Evolutionary conservation across 92 coral and sea anemone genomes (phyloP).

Genomic region (Epizoanthus illoricatus): DNA sequence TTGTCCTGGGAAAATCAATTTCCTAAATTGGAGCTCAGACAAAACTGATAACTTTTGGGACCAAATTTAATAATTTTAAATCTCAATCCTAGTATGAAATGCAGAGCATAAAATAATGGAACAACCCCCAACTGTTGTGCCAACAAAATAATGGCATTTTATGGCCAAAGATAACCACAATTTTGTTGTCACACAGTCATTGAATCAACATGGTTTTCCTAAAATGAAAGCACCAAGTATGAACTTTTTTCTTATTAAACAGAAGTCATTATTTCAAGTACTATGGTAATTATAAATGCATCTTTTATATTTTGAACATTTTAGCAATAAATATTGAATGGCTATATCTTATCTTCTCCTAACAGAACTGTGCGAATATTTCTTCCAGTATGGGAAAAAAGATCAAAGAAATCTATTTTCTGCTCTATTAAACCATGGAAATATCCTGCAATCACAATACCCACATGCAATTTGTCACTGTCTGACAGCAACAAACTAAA

Average conservation of each 20-base stretch:
- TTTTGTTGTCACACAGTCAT: background rate
- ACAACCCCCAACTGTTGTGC: conserved; percentile 1
- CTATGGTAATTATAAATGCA: background rate
- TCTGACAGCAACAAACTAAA: too few relatives aligned
- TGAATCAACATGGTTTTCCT: background rate
- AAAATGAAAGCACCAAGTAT: background rate
- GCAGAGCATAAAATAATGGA: background rate
- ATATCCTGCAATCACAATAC: too few relatives aligned
- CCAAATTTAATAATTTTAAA: conserved; percentile 30
- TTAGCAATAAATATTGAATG: too few relatives aligned
- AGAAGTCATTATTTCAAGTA: background rate
- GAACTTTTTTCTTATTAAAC: background rate
- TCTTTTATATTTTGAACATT: background rate
- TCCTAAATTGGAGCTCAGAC: conserved; percentile 11
- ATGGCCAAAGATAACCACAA: conserved; percentile 1
- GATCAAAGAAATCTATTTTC: too few relatives aligned
- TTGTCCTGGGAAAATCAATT: conserved; percentile 13
- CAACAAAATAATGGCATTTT: background rate
- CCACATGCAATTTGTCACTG: too few relatives aligned
- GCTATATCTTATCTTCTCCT: too few relatives aligned
- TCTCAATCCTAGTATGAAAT: conserved; percentile 8
- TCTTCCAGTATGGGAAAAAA: too few relatives aligned
- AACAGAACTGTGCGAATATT: too few relatives aligned
- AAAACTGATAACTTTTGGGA: conserved; percentile 13
- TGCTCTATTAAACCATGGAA: too few relatives aligned